Base-by-base conservation (phyloP, 2,113 vertebrate genomes). In the Tragelaphus scriptus region DNA sequence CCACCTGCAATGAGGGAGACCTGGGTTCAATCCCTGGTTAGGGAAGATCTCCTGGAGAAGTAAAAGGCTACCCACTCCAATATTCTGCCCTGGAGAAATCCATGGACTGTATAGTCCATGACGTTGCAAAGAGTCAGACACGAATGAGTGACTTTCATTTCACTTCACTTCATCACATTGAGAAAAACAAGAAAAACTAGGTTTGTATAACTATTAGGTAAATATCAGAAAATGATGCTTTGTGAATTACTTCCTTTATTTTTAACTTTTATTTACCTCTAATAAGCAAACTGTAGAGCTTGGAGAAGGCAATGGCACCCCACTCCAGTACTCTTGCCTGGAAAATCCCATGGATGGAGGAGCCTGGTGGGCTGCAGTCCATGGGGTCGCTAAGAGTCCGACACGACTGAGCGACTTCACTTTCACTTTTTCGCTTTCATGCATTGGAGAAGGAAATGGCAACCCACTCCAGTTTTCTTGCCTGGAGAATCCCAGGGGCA, bases 261-360 rank as follows among this genome's bases (percentile, higher is more conserved):
- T 98, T 94, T 87, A 95, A 85, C 4, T 93, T 91, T 75, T 89
- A 3, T 85, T 94, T 93, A 19, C 15, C 82, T 56, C 81, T 89
- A 53, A 13, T 81, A 91, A 5, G 36, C 68, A 86, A 59, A 79
- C 61, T 93, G 3, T 51, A 58, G 55, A 91, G 85, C 88, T 44
- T 44, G 44, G 44, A 44, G 44, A 44, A 44, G 40, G 40, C 40
- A 44, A 44, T 44, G 40, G 40, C 40, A 44, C 40, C 40, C 40
- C 40, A 5, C 40, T 44, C 40, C 40, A 44, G 40, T 44, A 44
- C 40, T 44, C 40, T 44, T 44, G 40, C 40, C 40, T 44, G 40
- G 40, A 44, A 44, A 44, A 44, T 44, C 40, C 40, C 40, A 44
- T 44, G 40, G 40, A 44, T 44, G 40, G 40, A 44, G 40, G 40